These are phyloP conservation scores for Passer montanus DNA, from an alignment of 2,113 vertebrate species.

Conservation along the genomic window DNA sequence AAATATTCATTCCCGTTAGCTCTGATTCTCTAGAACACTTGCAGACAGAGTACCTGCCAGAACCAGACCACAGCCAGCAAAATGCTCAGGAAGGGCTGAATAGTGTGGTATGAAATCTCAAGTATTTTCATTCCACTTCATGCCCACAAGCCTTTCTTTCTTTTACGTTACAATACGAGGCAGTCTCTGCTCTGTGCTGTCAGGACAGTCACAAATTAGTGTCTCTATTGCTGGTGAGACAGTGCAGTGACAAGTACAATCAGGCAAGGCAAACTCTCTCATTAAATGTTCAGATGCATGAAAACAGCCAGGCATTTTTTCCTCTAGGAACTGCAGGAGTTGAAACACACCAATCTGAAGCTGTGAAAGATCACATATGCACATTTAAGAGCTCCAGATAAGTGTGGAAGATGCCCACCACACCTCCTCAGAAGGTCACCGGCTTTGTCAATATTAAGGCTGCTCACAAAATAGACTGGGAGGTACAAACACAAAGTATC, in stretches of 20 bases:
- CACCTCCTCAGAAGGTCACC: not conserved
- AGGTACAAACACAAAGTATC: not conserved
- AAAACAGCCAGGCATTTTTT: not conserved
- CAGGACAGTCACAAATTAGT: not conserved
- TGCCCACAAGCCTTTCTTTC: not conserved
- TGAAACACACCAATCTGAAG: not conserved
- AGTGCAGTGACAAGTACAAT: not conserved
- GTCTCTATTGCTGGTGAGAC: not conserved
- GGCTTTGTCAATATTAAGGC: not conserved
- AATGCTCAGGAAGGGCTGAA: not conserved
- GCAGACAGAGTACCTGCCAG: not conserved
- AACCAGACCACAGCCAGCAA: not conserved
- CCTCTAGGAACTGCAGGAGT: not conserved
- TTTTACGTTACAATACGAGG: not conserved
- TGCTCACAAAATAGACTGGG: not conserved
- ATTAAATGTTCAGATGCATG: not conserved
- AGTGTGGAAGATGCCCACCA: not conserved
- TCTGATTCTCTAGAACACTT: not conserved
- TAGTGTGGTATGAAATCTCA: not conserved
- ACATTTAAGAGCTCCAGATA: not conserved
- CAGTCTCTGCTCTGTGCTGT: not conserved
- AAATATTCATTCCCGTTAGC: slow-evolving; percentile 13
- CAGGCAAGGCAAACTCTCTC: not conserved
- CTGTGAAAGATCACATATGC: not conserved
- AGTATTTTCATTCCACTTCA: not conserved